Conservation (phyloP, 2,113 vertebrate genomes). For the Phasianus colchicus region DNA sequence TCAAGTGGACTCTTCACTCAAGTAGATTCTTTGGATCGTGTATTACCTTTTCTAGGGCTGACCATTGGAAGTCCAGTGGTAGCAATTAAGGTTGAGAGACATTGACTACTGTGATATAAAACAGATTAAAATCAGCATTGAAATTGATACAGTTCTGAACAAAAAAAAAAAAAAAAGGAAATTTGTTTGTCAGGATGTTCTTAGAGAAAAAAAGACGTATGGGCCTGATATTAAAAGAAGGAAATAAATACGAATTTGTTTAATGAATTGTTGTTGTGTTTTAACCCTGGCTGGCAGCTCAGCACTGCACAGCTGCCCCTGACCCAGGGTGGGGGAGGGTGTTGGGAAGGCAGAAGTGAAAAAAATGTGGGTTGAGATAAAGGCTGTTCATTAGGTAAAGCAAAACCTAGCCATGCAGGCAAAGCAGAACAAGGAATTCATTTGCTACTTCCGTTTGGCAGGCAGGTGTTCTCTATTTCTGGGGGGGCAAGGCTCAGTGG, state of each 20-base stretch:
- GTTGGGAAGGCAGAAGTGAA: background rate
- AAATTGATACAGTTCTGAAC: background rate
- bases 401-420: background rate
- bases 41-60: rapidly evolving
- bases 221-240: background rate
- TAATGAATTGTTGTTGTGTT: background rate
- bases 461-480: background rate
- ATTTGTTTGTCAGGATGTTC: background rate
- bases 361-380: background rate
- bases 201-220: background rate
- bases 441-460: background rate
- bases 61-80: background rate
- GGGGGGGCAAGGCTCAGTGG: background rate
- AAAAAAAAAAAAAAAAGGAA: background rate
- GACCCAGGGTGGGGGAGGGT: background rate
- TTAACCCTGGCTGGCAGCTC: background rate
- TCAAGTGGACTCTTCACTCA: slow-evolving; percentile 33
- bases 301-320: background rate
- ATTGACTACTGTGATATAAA: background rate
- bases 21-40: background rate
- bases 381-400: background rate
- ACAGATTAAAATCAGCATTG: background rate
- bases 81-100: background rate
- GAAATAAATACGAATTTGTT: background rate
- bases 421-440: background rate